A percentile compares a stretch with the other conserved stretches of the same genome.
Conservation (phyloP, 2,113 vertebrate genomes). For the Dromas ardeola region DNA sequence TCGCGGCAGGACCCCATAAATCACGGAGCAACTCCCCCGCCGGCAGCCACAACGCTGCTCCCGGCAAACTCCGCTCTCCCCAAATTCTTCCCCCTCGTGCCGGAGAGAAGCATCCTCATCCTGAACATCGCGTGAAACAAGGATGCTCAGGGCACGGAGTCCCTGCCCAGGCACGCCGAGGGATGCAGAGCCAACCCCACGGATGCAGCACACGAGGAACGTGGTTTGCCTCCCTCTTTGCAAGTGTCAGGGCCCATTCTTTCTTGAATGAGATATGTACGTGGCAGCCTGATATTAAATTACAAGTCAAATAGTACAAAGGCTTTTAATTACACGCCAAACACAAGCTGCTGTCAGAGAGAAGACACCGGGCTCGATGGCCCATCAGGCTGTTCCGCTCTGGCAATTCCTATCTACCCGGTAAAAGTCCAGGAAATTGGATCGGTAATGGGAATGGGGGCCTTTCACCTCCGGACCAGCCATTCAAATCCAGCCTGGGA, state of each 20-base stretch:
- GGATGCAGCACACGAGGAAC: fast-evolving
- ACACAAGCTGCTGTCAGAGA: conserved; percentile 65
- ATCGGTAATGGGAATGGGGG: conserved; percentile 78
- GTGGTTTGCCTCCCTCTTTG: not conserved
- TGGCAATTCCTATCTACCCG: conserved; percentile 74
- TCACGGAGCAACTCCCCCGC: not conserved
- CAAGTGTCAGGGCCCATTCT: not conserved
- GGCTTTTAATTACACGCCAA: conserved; percentile 60
- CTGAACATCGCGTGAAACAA: fast-evolving
- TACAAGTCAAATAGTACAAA: conserved; percentile 64
- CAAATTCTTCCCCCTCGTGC: fast-evolving
- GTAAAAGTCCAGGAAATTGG: conserved; percentile 79
- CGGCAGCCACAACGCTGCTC: fast-evolving
- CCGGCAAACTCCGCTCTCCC: not conserved
- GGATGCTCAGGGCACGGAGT: fast-evolving
- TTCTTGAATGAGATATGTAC: conserved; percentile 5
- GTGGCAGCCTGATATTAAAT: conserved; percentile 35
- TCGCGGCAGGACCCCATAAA: not conserved
- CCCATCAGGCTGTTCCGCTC: conserved; percentile 76
- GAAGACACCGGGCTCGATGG: conserved; percentile 70
- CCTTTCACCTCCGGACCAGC: conserved; percentile 79
- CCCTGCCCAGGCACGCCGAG: fast-evolving
- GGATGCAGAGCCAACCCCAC: fast-evolving
- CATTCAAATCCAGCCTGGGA: conserved; percentile 46
- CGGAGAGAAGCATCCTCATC: fast-evolving